Conservation (phyloP, 2,797 vertebrate genomes). For the Ibycter americanus region DNA sequence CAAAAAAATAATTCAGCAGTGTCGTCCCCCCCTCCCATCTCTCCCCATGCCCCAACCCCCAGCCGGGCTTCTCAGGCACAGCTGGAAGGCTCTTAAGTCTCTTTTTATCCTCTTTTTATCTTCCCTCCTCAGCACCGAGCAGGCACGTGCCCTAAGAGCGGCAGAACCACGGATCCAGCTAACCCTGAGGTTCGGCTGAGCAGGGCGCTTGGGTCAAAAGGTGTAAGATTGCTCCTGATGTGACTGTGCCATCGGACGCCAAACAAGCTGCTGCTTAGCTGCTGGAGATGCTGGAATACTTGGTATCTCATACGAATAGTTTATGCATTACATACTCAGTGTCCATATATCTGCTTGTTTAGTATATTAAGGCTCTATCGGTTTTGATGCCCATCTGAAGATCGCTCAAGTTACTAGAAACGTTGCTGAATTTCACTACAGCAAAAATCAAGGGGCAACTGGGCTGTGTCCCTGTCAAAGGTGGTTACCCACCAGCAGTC, state of each 20-base stretch:
- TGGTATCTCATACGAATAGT: neutral
- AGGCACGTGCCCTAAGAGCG: no score
- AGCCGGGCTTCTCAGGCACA: neutral
- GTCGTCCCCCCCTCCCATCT: neutral
- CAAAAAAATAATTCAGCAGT: neutral
- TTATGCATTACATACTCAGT: rapidly evolving
- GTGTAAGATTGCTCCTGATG: neutral
- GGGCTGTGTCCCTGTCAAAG: neutral
- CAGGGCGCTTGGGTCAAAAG: neutral
- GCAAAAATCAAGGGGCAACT: neutral
- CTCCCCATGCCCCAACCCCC: neutral
- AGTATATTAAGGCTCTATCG: neutral
- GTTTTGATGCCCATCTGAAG: neutral
- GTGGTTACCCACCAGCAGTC: no score
- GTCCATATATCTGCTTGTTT: rapidly evolving
- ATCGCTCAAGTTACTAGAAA: neutral
- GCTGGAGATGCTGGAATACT: rapidly evolving
- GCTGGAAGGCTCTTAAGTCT: no score
- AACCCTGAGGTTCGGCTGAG: rapidly evolving
- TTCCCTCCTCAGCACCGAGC: neutral
- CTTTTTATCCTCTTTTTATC: no score
- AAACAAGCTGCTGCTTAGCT: neutral
- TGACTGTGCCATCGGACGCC: neutral
- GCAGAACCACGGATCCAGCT: rapidly evolving
- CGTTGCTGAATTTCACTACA: rapidly evolving